A percentile compares a stretch with the other conserved stretches of the same genome.
Conservation (phyloP, 2,113 vertebrate genomes). For the Lepus europaeus region DNA sequence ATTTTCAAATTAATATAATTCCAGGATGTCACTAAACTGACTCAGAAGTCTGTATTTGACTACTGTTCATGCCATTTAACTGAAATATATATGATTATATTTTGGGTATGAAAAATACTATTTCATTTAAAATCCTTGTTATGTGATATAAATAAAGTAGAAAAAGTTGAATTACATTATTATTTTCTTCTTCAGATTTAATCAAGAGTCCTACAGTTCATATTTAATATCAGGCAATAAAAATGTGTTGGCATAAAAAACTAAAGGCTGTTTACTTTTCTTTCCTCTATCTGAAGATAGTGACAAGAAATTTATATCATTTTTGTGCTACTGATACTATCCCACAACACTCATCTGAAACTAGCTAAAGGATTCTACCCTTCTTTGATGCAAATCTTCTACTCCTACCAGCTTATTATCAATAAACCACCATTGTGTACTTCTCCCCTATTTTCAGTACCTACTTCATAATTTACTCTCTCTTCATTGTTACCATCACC, state of each 20-base stretch:
- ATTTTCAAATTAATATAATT: background rate
- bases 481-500: background rate
- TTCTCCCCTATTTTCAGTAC: background rate
- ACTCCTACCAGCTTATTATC: background rate
- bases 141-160: no score
- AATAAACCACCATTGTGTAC: background rate
- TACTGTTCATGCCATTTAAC: no score
- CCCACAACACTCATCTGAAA: background rate
- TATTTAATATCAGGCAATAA: no score
- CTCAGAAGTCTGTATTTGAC: no score
- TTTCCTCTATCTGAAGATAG: background rate
- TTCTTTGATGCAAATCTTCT: background rate
- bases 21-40: no score
- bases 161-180: no score
- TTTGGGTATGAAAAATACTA: no score
- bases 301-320: background rate
- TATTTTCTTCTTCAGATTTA: no score
- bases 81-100: no score
- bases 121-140: no score
- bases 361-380: background rate
- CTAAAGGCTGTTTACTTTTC: background rate
- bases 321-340: background rate
- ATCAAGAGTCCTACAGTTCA: no score
- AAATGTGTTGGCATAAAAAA: no score
- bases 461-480: background rate